Base-by-base conservation (phyloP, 1,140 invertebrate genomes). In the Linepithema humile region DNA sequence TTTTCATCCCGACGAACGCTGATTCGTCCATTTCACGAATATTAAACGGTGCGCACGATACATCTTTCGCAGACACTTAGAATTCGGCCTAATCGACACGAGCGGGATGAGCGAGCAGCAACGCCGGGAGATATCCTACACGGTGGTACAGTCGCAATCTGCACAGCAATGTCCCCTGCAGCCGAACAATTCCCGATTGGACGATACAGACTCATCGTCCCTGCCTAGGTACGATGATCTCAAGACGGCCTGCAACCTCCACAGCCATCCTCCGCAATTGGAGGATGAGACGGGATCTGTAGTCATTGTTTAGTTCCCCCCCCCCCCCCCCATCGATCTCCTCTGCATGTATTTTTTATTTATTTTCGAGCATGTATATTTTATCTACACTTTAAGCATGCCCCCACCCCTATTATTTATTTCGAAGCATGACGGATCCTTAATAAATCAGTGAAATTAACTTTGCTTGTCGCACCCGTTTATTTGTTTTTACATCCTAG, bases 111-210 rank as follows among this genome's bases (percentile, higher is more conserved):
- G 97, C 60, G 97, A 98, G 88, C 97, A 97, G 84, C 97, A 99
- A 91, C 95, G 98, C 3, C 96, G 96, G 87, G 97, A 99, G 93
- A 99, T 99, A 87, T 97, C 98, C 3, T 99, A 98, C 93, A 98
- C 97, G 2, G 97, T 98, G 72, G 97, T 99, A 2, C 96, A 97
- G 93, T 93, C 94, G 78, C 91, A 94, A 89, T 72, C 87, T 85
- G 77, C 91, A 84, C 60, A 93, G 82, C 90, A 94, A 91, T 84
- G 87, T 91, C 77, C 91, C 29, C 69, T 91, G 50, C 91, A 92
- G 74, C 90, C 92, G 45, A 92, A 91, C 69, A 94, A 94, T 91
- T 89, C 91, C 74, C 92, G 92, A 84, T 89, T 94, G 86, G 92
- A 93, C 72, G 90, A 93, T 40, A 85, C 82, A 84, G 92, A 94